These are phyloP conservation scores for Pteruthius melanotis DNA, from an alignment of 2,113 vertebrate species.

Conservation along the genomic window DNA sequence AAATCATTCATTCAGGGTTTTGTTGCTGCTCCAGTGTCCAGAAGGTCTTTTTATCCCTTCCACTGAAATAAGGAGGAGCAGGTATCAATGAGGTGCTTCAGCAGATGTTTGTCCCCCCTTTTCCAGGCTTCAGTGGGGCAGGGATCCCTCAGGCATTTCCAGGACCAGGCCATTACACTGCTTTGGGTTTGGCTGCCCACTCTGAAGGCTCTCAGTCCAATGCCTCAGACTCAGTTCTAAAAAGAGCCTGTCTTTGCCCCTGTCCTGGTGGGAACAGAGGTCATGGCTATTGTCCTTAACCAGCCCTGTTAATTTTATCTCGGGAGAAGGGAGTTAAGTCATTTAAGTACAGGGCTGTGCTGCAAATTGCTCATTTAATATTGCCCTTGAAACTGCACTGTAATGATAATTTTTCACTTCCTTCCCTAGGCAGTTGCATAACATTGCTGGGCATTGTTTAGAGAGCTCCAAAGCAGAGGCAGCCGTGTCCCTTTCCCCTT, in stretches of 20 bases:
- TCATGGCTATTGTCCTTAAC: not conserved
- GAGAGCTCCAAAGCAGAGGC: not conserved
- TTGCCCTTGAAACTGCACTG: conserved; percentile 21
- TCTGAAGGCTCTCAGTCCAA: not conserved
- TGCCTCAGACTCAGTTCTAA: not conserved
- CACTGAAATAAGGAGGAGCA: not conserved
- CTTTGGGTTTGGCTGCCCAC: not conserved
- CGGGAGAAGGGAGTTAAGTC: not conserved
- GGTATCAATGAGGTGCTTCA: not conserved
- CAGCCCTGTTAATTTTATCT: not conserved
- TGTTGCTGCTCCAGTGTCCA: not conserved
- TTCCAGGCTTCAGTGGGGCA: not conserved
- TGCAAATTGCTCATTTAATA: conserved; percentile 14
- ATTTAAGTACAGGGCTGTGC: not conserved
- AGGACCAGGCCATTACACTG: not conserved
- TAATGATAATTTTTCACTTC: conserved; percentile 47
- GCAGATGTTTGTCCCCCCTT: not conserved
- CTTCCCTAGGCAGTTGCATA: conserved; percentile 50
- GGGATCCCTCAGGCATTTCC: not conserved
- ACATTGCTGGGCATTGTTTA: not conserved
- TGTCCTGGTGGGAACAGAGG: not conserved
- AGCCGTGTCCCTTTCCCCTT: not conserved
- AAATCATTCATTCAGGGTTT: not conserved
- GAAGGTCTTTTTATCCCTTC: not conserved
- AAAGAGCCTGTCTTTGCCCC: not conserved